Evolutionary conservation across 2,888 invertebrate species (phyloP).

Genomic region (Eupeodes latifasciatus): DNA sequence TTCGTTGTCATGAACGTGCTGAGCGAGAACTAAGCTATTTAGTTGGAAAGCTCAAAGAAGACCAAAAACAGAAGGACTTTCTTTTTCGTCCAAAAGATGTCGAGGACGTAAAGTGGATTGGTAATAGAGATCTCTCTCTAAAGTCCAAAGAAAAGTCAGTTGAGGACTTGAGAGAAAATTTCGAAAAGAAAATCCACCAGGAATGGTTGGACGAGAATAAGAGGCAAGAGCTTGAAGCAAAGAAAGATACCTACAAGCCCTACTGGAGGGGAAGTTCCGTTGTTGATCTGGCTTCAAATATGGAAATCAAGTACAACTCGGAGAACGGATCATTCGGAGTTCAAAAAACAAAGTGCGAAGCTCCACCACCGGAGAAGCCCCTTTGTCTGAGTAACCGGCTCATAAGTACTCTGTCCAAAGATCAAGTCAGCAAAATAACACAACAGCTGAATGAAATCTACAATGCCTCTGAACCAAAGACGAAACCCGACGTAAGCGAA

Average conservation of each 20-base stretch:
- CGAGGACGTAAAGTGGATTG: slow-evolving; percentile 91
- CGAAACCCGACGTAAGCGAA: slow-evolving; percentile 79
- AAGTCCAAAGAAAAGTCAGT: slow-evolving; percentile 94
- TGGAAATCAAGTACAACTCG: slow-evolving; percentile 87
- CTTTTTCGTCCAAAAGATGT: slow-evolving; percentile 91
- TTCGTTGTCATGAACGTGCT: slow-evolving; percentile 91
- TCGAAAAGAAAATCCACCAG: slow-evolving; percentile 87
- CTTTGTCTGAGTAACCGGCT: slow-evolving; percentile 90
- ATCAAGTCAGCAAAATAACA: slow-evolving; percentile 92
- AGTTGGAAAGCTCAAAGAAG: slow-evolving; percentile 90
- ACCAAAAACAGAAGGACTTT: slow-evolving; percentile 93
- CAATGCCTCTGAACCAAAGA: slow-evolving; percentile 84
- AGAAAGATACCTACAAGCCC: slow-evolving; percentile 90
- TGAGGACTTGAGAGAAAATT: slow-evolving; percentile 92
- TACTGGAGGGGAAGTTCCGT: slow-evolving; percentile 94
- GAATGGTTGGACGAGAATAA: slow-evolving; percentile 85
- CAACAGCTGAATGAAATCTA: slow-evolving; percentile 93
- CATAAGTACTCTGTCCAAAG: slow-evolving; percentile 93
- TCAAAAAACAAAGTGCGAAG: slow-evolving; percentile 54
- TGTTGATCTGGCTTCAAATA: slow-evolving; percentile 90
- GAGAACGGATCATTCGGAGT: slow-evolving; percentile 80
- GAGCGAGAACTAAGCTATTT: slow-evolving; percentile 92
- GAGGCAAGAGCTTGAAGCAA: slow-evolving; percentile 81
- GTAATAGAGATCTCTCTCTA: slow-evolving; percentile 90
- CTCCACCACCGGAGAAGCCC: slow-evolving; percentile 82